Percentiles rank a stretch among this genome's conserved stretches.
phyloP scores from a whole-genome alignment of 2,797 vertebrate species.

The Coccyzus lansbergi region DNA sequence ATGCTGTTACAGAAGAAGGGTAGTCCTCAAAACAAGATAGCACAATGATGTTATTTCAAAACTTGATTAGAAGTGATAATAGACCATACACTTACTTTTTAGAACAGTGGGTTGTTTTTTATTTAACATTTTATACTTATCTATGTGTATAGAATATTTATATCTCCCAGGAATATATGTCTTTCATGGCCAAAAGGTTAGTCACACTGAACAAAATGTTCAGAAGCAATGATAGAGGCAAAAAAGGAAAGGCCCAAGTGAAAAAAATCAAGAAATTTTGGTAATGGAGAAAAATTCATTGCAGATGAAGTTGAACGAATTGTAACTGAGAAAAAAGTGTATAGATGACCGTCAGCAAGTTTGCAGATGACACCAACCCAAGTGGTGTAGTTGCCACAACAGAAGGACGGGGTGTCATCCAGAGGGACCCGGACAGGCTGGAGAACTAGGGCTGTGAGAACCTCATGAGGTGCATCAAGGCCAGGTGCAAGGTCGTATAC shows the following conservation, averaged over 20 bases:
- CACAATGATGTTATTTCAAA: not conserved
- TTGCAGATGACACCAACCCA: too few relatives aligned
- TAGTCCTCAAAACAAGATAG: not conserved
- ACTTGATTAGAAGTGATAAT: not conserved
- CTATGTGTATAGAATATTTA: not conserved
- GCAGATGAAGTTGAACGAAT: not conserved
- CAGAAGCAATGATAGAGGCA: not conserved
- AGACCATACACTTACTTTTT: not conserved
- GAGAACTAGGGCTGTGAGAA: too few relatives aligned
- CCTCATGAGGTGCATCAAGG: too few relatives aligned
- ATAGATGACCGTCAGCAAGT: not conserved
- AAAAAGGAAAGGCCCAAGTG: not conserved
- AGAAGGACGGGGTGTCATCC: too few relatives aligned
- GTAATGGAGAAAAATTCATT: not conserved
- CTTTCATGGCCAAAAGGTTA: not conserved
- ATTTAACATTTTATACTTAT: not conserved
- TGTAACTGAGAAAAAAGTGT: not conserved
- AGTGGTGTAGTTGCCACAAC: too few relatives aligned
- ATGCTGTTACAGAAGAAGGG: not conserved
- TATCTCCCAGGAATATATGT: not conserved
- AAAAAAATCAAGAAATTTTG: not conserved
- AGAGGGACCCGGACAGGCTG: too few relatives aligned
- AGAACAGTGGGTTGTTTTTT: not conserved
- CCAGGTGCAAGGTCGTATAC: too few relatives aligned
- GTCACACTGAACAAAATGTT: not conserved